A percentile compares a stretch with the other conserved stretches of the same genome.
Evolutionary conservation across 2,888 invertebrate species (phyloP).

Genomic region (Andrena camellia): DNA sequence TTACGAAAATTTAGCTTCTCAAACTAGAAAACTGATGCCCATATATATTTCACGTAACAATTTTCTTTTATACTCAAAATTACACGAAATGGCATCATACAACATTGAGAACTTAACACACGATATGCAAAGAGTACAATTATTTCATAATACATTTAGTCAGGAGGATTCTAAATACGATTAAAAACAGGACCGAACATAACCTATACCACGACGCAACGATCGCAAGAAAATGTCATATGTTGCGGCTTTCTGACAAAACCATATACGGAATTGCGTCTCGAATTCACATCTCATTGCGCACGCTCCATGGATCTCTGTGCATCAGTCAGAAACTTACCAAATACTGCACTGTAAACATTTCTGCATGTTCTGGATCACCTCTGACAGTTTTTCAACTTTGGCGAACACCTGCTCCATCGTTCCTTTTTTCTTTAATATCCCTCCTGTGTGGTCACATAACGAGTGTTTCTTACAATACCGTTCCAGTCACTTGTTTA

Average conservation of each 20-base stretch:
- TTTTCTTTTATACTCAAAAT: background rate
- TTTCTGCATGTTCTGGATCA: conserved; percentile 50
- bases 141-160: background rate
- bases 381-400: conserved; percentile 36
- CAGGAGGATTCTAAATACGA: background rate
- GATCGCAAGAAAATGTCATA: background rate
- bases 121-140: background rate
- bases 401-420: background rate
- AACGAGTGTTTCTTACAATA: background rate
- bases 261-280: background rate
- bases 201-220: conserved; percentile 30
- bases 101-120: background rate
- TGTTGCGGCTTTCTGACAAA: no score
- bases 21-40: background rate
- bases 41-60: background rate
- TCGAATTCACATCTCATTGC: background rate
- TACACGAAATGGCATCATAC: background rate
- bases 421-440: conserved; percentile 4
- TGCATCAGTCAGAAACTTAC: conserved; percentile 52
- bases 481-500: background rate
- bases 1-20: background rate
- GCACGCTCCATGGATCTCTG: background rate
- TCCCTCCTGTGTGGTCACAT: background rate
- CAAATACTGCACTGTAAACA: conserved; percentile 70
- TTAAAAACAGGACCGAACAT: background rate